These are phyloP conservation scores for Phorcus lineatus DNA, from an alignment of 2,888 invertebrate genomes.

Conservation along the genomic window DNA sequence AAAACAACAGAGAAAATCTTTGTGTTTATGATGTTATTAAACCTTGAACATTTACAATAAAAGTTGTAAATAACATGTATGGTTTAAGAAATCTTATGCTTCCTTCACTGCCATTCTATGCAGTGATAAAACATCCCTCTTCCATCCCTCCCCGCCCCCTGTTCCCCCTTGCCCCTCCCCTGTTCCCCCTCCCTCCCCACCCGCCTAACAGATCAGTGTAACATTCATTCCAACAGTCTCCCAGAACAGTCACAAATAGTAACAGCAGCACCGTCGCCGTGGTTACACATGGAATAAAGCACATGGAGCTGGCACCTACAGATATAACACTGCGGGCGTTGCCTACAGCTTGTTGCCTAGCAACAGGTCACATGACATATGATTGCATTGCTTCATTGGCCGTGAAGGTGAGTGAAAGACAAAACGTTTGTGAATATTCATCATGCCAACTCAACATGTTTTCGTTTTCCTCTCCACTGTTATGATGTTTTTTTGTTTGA, in stretches of 20 bases:
- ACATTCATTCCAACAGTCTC: neutral
- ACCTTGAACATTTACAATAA: slow-evolving; percentile 23
- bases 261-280: slow-evolving; percentile 20
- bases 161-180: neutral
- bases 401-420: slow-evolving; percentile 16
- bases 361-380: slow-evolving; percentile 18
- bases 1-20: neutral
- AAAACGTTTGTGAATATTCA: slow-evolving; percentile 9
- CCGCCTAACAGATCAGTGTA: neutral
- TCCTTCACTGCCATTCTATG: neutral
- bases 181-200: neutral
- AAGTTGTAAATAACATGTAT: slow-evolving; percentile 23
- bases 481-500: neutral
- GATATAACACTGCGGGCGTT: slow-evolving; percentile 2
- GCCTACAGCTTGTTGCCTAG: neutral
- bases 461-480: neutral
- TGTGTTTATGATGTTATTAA: slow-evolving; percentile 7
- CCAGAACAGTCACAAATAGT: neutral
- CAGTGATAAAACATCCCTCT: slow-evolving; percentile 1
- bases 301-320: slow-evolving; percentile 14
- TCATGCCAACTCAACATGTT: slow-evolving; percentile 7
- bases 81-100: slow-evolving; percentile 19
- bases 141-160: neutral
- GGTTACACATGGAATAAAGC: slow-evolving; percentile 20
- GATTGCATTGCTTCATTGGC: slow-evolving; percentile 16